Base-by-base conservation (phyloP, 2,888 invertebrate genomes). In the Zaprionus lineosus region DNA sequence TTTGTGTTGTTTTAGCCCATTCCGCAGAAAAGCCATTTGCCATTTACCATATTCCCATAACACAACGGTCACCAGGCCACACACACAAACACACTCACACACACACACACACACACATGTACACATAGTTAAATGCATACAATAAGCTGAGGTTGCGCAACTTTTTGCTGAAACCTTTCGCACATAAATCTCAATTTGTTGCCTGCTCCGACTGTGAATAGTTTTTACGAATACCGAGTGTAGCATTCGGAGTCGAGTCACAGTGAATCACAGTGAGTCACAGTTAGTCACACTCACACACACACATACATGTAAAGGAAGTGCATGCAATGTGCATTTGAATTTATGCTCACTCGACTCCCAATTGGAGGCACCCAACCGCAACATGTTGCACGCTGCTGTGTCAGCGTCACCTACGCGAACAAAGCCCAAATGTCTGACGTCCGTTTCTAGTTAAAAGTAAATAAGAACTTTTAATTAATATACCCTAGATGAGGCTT, bases 121-220 rank as follows among this genome's bases (percentile, higher is more conserved):
- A 39, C 44, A 48, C 51, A 40, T n/a, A 16, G 7, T 9, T 33
- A 16, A 16, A 33, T 2, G n/a, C 50, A 63, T 43, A 65, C 62
- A 74, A 78, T 78, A 74, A 78, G 75, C 75, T 78, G 72, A 75
- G 75, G 79, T 76, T 68, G 67, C 57, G 52, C 63, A 68, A 68
- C 63, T 67, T 68, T 67, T 66, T 77, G 57, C 64, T 70, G 66
- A 79, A 76, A 63, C 62, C 75, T 71, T 72, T 83, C 59, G 72
- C 82, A 79, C 70, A 78, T 78, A 78, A 78, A 78, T 78, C 78
- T 78, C 81, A 78, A 78, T 78, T 78, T 78, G 78, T 74, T 74
- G 83, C 79, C 71, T 75, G 75, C 76, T 62, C 48, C 41, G 59
- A 73, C 76, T 83, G 78, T 74, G 83, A 78, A 77, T 82, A 78